Percentiles rank a stretch among this genome's conserved stretches.
phyloP scores from a whole-genome alignment of 2,888 invertebrate species.

The Polydrusus pterygomalis region DNA sequence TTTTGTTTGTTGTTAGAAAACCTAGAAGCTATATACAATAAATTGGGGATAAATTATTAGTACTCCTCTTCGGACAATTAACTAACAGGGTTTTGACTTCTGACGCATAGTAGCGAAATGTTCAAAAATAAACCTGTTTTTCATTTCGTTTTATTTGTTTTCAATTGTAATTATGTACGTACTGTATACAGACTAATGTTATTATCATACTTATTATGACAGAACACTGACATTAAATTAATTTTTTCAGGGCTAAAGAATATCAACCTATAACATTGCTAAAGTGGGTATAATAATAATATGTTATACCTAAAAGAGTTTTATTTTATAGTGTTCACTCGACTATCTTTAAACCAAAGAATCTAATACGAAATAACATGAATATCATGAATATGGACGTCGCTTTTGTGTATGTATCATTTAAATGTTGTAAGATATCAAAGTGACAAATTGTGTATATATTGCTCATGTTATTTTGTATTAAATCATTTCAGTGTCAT shows the following conservation, averaged over 20 bases:
- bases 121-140: not conserved
- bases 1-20: slow-evolving; percentile 8
- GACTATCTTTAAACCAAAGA: slow-evolving; percentile 69
- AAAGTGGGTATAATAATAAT: slow-evolving; percentile 6
- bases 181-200: slow-evolving; percentile 41
- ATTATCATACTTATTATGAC: slow-evolving; percentile 7
- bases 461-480: slow-evolving; percentile 64
- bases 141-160: slow-evolving; percentile 14
- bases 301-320: too few relatives aligned
- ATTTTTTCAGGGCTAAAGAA: slow-evolving; percentile 18
- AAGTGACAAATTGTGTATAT: slow-evolving; percentile 34
- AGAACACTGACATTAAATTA: slow-evolving; percentile 16
- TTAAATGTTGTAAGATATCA: slow-evolving; percentile 51
- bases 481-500: slow-evolving; percentile 59
- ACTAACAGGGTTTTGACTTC: not conserved
- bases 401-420: slow-evolving; percentile 56
- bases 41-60: not conserved
- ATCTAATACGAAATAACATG: slow-evolving; percentile 65
- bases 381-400: slow-evolving; percentile 20
- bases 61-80: not conserved
- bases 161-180: slow-evolving; percentile 44
- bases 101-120: not conserved
- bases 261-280: not conserved
- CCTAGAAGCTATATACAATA: slow-evolving; percentile 11
- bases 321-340: slow-evolving; percentile 67